A percentile compares a stretch with the other conserved stretches of the same genome.
These are phyloP conservation scores for Seira musarum DNA, from an alignment of 2,888 invertebrate species.

Conservation along the genomic window DNA sequence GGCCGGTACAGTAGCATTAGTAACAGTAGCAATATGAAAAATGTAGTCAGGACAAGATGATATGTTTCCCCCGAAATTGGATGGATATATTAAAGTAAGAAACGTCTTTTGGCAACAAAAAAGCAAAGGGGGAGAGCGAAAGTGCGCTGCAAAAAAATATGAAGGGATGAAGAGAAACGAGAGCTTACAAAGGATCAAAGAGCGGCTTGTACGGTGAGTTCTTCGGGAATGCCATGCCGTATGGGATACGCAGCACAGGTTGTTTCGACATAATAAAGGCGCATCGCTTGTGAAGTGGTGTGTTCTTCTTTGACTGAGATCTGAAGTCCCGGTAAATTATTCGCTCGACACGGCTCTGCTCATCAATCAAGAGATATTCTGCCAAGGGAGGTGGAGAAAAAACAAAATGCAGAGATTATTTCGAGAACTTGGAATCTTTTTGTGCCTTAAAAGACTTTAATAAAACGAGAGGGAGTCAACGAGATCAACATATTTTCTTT, in stretches of 20 bases:
- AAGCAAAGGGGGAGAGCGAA: neutral
- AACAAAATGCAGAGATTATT: slow-evolving; percentile 21
- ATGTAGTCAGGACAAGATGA: neutral
- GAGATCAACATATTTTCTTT: too few relatives aligned
- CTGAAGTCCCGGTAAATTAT: slow-evolving; percentile 68
- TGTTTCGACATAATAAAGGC: slow-evolving; percentile 84
- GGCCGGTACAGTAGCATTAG: neutral
- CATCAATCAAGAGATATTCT: slow-evolving; percentile 68
- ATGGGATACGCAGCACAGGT: slow-evolving; percentile 78
- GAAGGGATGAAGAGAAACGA: slow-evolving; percentile 16
- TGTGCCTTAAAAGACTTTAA: too few relatives aligned
- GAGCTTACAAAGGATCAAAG: slow-evolving; percentile 81
- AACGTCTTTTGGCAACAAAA: too few relatives aligned
- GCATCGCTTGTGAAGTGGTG: slow-evolving; percentile 80
- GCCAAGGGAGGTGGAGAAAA: slow-evolving; percentile 7
- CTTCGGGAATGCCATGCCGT: slow-evolving; percentile 82
- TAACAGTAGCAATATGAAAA: too few relatives aligned
- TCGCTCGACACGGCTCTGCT: slow-evolving; percentile 67
- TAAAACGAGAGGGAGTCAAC: too few relatives aligned
- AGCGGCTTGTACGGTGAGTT: slow-evolving; percentile 77
- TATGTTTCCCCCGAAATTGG: slow-evolving; percentile 21
- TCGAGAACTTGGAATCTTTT: too few relatives aligned
- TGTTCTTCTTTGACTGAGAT: slow-evolving; percentile 72
- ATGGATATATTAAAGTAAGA: too few relatives aligned
- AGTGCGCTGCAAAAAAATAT: neutral